phyloP scores from a whole-genome alignment of 2,888 invertebrate species.

The Serripes groenlandicus region DNA sequence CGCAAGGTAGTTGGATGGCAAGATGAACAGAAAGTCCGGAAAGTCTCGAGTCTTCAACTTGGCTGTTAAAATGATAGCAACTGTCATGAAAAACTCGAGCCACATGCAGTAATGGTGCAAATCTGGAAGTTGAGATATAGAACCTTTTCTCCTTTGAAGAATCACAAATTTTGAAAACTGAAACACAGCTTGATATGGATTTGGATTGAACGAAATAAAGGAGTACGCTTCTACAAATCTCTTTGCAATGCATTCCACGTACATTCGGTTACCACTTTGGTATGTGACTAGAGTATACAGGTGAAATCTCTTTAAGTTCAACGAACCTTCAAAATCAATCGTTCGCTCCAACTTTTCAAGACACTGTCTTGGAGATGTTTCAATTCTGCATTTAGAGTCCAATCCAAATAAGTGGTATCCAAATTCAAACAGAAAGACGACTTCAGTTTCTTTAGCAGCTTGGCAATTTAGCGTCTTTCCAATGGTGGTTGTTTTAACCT shows the following conservation, averaged over 20 bases:
- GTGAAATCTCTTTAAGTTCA: neutral
- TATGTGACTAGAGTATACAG: neutral
- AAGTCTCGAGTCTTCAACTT: slow-evolving; percentile 52
- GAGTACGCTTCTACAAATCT: slow-evolving; percentile 66
- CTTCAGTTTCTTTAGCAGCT: slow-evolving; percentile 43
- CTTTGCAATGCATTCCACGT: slow-evolving; percentile 61
- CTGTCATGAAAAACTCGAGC: slow-evolving; percentile 72
- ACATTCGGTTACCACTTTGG: neutral
- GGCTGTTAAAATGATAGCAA: slow-evolving; percentile 67
- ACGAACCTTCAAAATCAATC: slow-evolving; percentile 22
- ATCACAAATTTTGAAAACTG: slow-evolving; percentile 73
- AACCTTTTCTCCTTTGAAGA: slow-evolving; percentile 39
- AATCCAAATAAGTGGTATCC: slow-evolving; percentile 55
- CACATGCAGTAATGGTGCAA: slow-evolving; percentile 71
- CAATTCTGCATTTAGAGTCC: slow-evolving; percentile 13
- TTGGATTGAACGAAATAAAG: slow-evolving; percentile 39
- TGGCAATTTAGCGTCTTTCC: slow-evolving; percentile 14
- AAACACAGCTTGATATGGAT: slow-evolving; percentile 72
- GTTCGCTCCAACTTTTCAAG: slow-evolving; percentile 39
- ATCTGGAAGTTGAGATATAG: slow-evolving; percentile 65
- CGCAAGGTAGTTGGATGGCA: slow-evolving; percentile 67
- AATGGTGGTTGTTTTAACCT: neutral
- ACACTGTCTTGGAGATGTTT: slow-evolving; percentile 13
- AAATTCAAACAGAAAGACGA: slow-evolving; percentile 43
- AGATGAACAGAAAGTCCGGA: slow-evolving; percentile 52